Percentiles rank a stretch among this genome's conserved stretches.
Evolutionary conservation across 1,140 invertebrate genomes (phyloP).

Genomic region (Drosophila subpulchrella): DNA sequence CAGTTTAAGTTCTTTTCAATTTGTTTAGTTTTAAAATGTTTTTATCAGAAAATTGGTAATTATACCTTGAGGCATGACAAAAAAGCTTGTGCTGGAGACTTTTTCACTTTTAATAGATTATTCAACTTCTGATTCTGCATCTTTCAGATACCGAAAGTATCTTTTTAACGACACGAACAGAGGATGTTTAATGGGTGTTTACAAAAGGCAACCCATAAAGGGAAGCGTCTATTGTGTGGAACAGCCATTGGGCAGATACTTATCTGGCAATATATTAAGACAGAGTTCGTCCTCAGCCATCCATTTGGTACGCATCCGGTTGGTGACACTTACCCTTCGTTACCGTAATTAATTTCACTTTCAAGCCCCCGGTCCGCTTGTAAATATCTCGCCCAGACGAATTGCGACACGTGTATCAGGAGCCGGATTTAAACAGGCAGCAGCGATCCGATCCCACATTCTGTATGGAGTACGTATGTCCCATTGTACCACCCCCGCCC

Average conservation of each 20-base stretch:
- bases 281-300: conserved; percentile 24
- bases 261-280: conserved; percentile 51
- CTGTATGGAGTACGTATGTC: no score
- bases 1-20: no score
- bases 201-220: conserved; percentile 22
- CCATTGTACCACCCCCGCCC: conserved; percentile 10
- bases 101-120: conserved; percentile 5
- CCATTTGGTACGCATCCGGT: conserved; percentile 53
- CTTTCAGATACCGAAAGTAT: conserved; percentile 7
- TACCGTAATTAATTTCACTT: conserved; percentile 61
- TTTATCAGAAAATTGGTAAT: no score
- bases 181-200: conserved; percentile 39
- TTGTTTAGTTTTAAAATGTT: no score
- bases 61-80: neutral
- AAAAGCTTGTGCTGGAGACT: conserved; percentile 2
- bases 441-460: conserved; percentile 36
- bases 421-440: conserved; percentile 52
- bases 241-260: conserved; percentile 47
- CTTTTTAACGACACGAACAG: conserved; percentile 32
- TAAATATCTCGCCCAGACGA: conserved; percentile 71
- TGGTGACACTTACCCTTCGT: conserved; percentile 59
- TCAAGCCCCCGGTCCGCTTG: conserved; percentile 56
- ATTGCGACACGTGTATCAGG: conserved; percentile 71
- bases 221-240: conserved; percentile 25
- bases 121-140: neutral